These are phyloP conservation scores for Muscicapa comitata DNA, from an alignment of 2,797 vertebrate genomes.

Conservation along the genomic window DNA sequence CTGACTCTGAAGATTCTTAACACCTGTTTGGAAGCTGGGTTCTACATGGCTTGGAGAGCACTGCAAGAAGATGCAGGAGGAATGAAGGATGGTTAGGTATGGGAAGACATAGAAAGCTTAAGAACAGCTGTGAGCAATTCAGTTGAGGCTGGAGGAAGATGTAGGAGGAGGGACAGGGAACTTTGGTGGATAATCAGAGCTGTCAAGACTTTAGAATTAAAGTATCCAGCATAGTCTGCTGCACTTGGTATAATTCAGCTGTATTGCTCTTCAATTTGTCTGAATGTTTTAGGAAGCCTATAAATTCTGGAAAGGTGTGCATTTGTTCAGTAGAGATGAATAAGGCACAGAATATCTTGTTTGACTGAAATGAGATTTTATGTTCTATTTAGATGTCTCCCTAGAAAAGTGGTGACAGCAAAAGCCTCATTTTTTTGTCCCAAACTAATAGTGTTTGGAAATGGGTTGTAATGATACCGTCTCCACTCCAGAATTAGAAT, in stretches of 20 bases:
- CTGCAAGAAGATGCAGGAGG: neutral
- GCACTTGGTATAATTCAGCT: neutral
- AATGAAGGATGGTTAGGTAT: neutral
- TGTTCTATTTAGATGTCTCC: neutral
- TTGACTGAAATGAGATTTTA: neutral
- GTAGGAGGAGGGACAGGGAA: neutral
- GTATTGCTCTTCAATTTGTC: neutral
- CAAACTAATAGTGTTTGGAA: neutral
- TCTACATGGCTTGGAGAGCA: neutral
- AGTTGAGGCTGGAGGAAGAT: neutral
- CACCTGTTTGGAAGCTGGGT: neutral
- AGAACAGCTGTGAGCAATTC: neutral
- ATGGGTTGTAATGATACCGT: neutral
- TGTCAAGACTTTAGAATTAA: neutral
- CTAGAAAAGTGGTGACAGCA: neutral
- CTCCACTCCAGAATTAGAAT: neutral
- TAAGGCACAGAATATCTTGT: neutral
- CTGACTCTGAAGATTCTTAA: neutral
- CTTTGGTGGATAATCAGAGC: neutral
- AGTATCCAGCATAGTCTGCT: neutral
- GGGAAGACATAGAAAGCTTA: neutral
- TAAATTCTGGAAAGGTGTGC: neutral
- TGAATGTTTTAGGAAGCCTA: neutral
- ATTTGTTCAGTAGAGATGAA: neutral
- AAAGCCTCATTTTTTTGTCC: neutral